Evolutionary conservation across 2,797 vertebrate species (phyloP).

Genomic region (Spinibarbus caldwelli): DNA sequence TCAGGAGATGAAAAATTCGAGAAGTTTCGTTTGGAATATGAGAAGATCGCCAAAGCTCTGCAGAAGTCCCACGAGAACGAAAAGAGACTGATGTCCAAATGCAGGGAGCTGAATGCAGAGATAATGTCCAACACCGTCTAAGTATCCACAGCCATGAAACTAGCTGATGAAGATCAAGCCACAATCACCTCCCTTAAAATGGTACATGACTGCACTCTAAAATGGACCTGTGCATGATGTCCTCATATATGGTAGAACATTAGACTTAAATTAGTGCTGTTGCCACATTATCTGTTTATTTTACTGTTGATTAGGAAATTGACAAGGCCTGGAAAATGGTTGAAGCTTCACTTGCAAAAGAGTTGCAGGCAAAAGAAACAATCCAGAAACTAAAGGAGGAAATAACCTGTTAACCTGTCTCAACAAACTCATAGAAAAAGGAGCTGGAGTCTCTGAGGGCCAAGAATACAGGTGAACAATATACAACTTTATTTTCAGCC

Average conservation of each 20-base stretch:
- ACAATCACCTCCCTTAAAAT: constrained; percentile 87
- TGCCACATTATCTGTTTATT: constrained; percentile 8
- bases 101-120: constrained; percentile 90
- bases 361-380: constrained; percentile 81
- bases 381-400: constrained; percentile 85
- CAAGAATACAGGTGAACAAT: constrained; percentile 82
- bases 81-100: constrained; percentile 90
- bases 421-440: constrained; percentile 78
- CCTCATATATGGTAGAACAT: no score
- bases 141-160: constrained; percentile 84
- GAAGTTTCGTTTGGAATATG: constrained; percentile 81
- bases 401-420: constrained; percentile 78
- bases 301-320: constrained; percentile 81
- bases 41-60: constrained; percentile 86
- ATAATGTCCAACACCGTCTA: constrained; percentile 87
- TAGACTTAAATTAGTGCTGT: not conserved
- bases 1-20: constrained; percentile 82
- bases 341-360: constrained; percentile 85
- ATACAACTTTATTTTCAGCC: not conserved
- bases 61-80: constrained; percentile 91
- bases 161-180: constrained; percentile 86
- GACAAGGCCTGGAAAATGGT: constrained; percentile 97
- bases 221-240: not conserved
- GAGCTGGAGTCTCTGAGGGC: constrained; percentile 68
- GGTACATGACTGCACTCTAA: constrained; percentile 71